Conservation (phyloP, 92 coral and sea anemone genomes). For the Phymanthus crucifer region DNA sequence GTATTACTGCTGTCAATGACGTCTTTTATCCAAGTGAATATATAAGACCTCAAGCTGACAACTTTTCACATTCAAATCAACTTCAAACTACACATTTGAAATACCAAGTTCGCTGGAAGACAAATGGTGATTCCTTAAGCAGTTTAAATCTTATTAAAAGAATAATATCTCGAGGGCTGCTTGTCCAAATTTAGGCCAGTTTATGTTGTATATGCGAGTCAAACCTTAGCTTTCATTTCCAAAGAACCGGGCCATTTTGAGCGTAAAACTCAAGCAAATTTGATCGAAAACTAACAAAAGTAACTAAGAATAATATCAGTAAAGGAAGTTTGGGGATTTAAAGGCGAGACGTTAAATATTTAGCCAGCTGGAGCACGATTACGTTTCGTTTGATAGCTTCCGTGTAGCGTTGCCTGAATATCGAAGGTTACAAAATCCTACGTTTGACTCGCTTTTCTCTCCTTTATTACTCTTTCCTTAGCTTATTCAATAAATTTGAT, state of each 20-base stretch:
- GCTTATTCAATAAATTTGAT: not conserved
- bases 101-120: not conserved
- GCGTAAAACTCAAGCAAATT: not conserved
- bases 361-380: not conserved
- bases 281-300: not conserved
- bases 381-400: not conserved
- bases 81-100: not conserved
- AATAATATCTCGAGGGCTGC: not conserved
- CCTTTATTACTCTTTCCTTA: not conserved
- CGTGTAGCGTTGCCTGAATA: not conserved
- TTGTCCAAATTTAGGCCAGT: not conserved
- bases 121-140: not conserved
- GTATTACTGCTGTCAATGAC: no score
- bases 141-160: not conserved
- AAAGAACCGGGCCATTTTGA: not conserved
- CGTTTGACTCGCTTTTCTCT: not conserved
- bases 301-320: not conserved
- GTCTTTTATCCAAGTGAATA: no score
- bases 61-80: slow-evolving; percentile 1
- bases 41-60: not conserved
- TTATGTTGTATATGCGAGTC: not conserved
- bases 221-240: not conserved
- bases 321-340: not conserved
- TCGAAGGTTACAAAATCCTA: not conserved
- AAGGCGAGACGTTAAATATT: not conserved